Percentiles rank a stretch among this genome's conserved stretches.
phyloP scores from a whole-genome alignment of 2,113 vertebrate genomes.

The Peucedramus taeniatus region DNA sequence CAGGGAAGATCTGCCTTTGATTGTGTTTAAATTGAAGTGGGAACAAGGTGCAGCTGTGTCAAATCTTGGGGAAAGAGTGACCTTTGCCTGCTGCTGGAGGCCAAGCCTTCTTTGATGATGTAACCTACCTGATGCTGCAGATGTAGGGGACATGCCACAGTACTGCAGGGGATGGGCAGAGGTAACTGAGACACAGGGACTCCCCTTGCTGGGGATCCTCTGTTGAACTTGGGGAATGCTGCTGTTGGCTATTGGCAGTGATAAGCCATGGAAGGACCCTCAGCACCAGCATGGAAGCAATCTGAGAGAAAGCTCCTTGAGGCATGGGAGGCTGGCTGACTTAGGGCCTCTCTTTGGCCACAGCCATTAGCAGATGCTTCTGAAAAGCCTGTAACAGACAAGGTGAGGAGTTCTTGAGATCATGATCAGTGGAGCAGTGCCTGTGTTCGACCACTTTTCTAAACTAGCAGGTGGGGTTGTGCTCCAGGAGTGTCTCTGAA shows the following conservation, averaged over 20 bases:
- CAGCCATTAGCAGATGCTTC: background rate
- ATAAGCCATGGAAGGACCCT: background rate
- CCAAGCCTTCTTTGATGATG: background rate
- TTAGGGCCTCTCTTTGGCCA: background rate
- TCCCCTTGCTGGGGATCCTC: background rate
- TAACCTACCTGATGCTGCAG: background rate
- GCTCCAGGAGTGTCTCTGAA: background rate
- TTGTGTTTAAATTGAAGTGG: background rate
- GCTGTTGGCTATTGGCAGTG: background rate
- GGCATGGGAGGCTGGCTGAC: background rate
- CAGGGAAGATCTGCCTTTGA: background rate
- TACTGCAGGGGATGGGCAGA: background rate
- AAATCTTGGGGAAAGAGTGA: rapidly evolving
- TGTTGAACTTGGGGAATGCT: background rate
- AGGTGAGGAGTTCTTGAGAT: background rate
- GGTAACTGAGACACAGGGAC: background rate
- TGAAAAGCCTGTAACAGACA: background rate
- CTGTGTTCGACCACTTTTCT: background rate
- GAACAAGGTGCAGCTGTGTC: background rate
- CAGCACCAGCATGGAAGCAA: background rate
- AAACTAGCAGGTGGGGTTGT: background rate
- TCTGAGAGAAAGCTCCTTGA: background rate
- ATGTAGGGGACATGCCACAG: background rate
- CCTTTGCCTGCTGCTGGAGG: background rate
- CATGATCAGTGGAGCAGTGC: background rate